These are phyloP conservation scores for Pyrrhia umbra DNA, from an alignment of 2,888 invertebrate species.

Conservation along the genomic window DNA sequence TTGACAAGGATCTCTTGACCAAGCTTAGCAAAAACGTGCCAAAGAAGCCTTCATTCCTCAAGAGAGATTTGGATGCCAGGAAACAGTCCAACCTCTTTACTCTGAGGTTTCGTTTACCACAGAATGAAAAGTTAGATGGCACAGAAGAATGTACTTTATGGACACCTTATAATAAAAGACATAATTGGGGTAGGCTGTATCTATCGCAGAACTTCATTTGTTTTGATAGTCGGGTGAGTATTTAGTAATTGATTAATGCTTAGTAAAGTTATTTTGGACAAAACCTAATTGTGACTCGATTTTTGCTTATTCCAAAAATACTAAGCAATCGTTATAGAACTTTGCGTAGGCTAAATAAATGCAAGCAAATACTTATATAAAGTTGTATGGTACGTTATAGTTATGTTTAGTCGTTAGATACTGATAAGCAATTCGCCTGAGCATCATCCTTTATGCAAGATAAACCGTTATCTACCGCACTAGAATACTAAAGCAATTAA, in stretches of 20 bases:
- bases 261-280: background rate
- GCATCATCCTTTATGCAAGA: background rate
- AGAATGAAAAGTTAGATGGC: constrained; percentile 98
- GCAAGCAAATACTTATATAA: background rate
- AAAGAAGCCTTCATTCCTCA: constrained; percentile 97
- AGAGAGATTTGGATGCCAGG: constrained; percentile 98
- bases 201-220: constrained; percentile 98
- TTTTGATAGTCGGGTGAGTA: constrained; percentile 97
- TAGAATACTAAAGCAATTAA: background rate
- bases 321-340: too few relatives aligned
- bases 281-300: too few relatives aligned
- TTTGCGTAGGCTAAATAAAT: too few relatives aligned
- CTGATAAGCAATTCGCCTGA: background rate
- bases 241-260: too few relatives aligned
- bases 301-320: too few relatives aligned
- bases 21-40: constrained; percentile 97
- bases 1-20: constrained; percentile 95
- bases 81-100: constrained; percentile 98
- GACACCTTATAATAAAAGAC: constrained; percentile 98
- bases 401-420: background rate
- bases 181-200: constrained; percentile 96
- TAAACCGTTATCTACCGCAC: background rate
- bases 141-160: constrained; percentile 97
- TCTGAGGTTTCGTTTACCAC: constrained; percentile 95
- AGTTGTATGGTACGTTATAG: background rate